Base-by-base conservation (phyloP, 2,888 invertebrate species). In the Drosophila barbarae region DNA sequence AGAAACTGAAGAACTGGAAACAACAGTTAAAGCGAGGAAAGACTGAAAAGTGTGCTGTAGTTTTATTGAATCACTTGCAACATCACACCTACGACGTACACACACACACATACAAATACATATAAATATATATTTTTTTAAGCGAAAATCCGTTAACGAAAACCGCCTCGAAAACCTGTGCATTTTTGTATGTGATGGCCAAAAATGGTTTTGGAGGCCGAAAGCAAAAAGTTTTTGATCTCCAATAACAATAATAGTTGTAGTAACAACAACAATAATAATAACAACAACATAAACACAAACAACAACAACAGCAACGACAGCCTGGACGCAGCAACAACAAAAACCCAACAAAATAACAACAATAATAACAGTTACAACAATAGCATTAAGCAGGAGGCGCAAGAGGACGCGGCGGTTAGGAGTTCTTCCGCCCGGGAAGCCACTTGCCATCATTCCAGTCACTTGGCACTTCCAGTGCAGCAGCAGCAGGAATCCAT, bases 141-240 rank as follows among this genome's bases (percentile, higher is more conserved):
- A 47, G 18, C 30, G 46, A 12, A 47, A 57, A 32, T 9, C 42
- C 56, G 41, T 34, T 42, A 58, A 28, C 15, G 12, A 12, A 41
- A 47, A 32, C 30, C 46, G 30, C 21, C 46, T 32, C 30, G 46
- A 47, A 47, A 42, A 18, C 30, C 46, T 47, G 46, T 47, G 46
- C 46, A 47, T 47, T 47, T 47, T 47, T 47, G 9, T 47, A 47
- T 47, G 46, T 47, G 46, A 47, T 47, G 46, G 30, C 81, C 84
- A 83, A 77, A 77, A 87, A 87, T 87, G 87, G 87, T 87, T 72
- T 82, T 87, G 76, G 87, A 87, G 77, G 52, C 55, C 70, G 59
- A 58, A 38, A 72, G 47, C 59, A 72, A 47, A 68, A 65, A 51
- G 51, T 66, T 42, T 58, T 60, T 28, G 41, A 68, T 36, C 68